Conservation (phyloP, 2,888 invertebrate genomes). For the Athripsodes cinereus region DNA sequence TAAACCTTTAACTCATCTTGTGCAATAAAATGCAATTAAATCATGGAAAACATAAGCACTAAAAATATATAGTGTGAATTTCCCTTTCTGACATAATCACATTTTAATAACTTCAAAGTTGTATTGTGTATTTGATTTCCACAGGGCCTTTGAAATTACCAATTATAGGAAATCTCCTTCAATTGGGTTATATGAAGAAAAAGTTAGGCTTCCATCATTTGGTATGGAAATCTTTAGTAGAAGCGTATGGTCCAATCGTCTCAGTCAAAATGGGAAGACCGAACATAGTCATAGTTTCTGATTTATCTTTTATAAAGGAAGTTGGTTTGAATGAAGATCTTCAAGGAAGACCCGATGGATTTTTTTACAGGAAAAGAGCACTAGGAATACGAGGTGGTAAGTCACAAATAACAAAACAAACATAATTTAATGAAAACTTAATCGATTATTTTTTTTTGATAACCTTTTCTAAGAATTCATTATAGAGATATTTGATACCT, state of each 20-base stretch:
- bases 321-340: conserved; percentile 58
- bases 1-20: no score
- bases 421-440: no score
- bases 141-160: conserved; percentile 53
- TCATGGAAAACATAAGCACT: no score
- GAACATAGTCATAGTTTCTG: conserved; percentile 55
- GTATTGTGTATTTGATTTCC: no score
- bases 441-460: no score
- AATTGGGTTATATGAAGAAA: conserved; percentile 35
- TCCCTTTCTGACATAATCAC: no score
- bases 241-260: conserved; percentile 57
- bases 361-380: conserved; percentile 60
- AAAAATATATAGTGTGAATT: no score
- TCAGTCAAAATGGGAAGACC: conserved; percentile 61
- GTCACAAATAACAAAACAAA: no score
- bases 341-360: conserved; percentile 65
- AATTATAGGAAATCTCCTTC: conserved; percentile 45
- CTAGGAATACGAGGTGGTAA: conserved; percentile 61
- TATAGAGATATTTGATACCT: no score
- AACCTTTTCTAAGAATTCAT: no score
- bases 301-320: conserved; percentile 55
- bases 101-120: no score
- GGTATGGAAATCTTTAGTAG: conserved; percentile 53
- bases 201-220: conserved; percentile 47
- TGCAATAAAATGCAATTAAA: no score